Evolutionary conservation across 2,113 vertebrate genomes (phyloP).

Genomic region (Scytalopus superciliaris): DNA sequence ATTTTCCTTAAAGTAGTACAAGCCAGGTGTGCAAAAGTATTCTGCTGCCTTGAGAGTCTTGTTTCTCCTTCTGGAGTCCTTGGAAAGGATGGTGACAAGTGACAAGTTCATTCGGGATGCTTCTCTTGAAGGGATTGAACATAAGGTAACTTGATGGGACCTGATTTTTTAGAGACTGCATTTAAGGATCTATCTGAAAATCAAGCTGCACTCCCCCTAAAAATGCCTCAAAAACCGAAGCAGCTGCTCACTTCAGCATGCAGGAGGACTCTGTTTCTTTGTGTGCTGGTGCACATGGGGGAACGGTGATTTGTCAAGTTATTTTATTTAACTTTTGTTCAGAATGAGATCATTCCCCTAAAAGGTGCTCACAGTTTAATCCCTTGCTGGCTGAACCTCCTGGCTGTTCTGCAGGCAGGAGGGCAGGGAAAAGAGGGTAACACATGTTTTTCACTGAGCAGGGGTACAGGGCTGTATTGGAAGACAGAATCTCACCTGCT

Average conservation of each 20-base stretch:
- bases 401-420: background rate
- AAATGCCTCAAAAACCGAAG: background rate
- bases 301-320: background rate
- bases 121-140: background rate
- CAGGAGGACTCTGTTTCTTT: background rate
- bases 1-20: slow-evolving; percentile 56
- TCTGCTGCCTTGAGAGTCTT: slow-evolving; percentile 25
- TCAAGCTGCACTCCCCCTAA: background rate
- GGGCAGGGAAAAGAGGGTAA: background rate
- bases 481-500: background rate
- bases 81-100: slow-evolving; percentile 50
- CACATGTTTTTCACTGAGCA: background rate
- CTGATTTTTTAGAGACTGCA: background rate
- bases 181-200: background rate
- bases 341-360: slow-evolving; percentile 37
- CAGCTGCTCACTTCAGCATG: background rate
- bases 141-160: background rate
- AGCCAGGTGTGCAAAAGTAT: slow-evolving; percentile 60
- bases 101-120: slow-evolving; percentile 30
- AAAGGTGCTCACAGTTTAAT: slow-evolving; percentile 18
- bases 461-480: rapidly evolving
- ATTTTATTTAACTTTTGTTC: slow-evolving; percentile 33
- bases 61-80: slow-evolving; percentile 38
- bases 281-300: background rate
- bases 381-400: background rate